Conservation (phyloP, 1,140 invertebrate species). For the Leucophenga varia region DNA sequence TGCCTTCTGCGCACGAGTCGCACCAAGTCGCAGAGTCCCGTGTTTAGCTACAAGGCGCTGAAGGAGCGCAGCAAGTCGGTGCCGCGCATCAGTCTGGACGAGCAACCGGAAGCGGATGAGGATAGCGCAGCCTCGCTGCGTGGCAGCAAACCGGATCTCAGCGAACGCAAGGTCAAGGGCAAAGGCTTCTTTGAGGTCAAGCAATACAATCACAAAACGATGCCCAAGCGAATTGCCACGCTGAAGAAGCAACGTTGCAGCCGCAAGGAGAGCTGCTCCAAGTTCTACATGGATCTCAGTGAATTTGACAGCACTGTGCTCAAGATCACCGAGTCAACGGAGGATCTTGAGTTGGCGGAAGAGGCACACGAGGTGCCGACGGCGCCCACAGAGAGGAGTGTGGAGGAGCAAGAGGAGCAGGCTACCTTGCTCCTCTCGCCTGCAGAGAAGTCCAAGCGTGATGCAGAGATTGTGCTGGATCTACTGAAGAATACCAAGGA, state of each 20-base stretch:
- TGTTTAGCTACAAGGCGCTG: conserved; percentile 11
- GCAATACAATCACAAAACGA: conserved; percentile 64
- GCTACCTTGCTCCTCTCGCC: too few relatives aligned
- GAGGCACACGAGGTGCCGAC: too few relatives aligned
- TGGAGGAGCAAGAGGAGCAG: too few relatives aligned
- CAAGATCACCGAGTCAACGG: conserved; percentile 62
- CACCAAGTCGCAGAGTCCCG: too few relatives aligned
- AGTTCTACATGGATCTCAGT: conserved; percentile 63
- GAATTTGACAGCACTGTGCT: conserved; percentile 57
- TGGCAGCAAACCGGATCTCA: conserved; percentile 4
- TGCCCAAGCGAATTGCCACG: conserved; percentile 65
- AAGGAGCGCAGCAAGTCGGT: conserved; percentile 26
- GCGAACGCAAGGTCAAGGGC: conserved; percentile 4
- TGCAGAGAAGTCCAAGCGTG: conserved; percentile 8
- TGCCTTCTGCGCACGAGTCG: too few relatives aligned
- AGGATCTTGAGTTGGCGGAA: conserved; percentile 58
- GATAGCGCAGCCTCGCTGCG: conserved; percentile 2
- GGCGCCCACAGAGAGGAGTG: conserved; percentile 12
- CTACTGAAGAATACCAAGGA: conserved; percentile 78
- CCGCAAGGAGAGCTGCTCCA: conserved; percentile 58
- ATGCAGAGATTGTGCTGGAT: conserved; percentile 68
- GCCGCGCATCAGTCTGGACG: conserved; percentile 16
- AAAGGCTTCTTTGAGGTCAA: conserved; percentile 54
- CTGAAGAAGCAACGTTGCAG: conserved; percentile 63
- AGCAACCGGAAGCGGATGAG: conserved; percentile 7